These are phyloP conservation scores for Drosophila hamatofila DNA, from an alignment of 2,888 invertebrate species.

Conservation along the genomic window DNA sequence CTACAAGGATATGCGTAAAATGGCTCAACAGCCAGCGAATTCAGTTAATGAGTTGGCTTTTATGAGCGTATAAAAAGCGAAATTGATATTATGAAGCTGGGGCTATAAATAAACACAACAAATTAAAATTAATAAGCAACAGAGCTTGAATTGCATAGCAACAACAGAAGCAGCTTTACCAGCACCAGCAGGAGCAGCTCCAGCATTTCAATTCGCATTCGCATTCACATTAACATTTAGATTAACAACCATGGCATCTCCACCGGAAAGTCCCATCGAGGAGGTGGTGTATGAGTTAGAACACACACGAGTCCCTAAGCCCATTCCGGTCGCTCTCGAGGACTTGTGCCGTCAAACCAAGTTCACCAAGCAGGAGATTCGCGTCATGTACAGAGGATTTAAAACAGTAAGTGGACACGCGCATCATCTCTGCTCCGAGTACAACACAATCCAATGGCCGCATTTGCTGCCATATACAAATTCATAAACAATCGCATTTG, in stretches of 20 bases:
- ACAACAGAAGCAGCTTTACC: slow-evolving; percentile 4
- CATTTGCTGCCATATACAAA: background rate
- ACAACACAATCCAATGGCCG: background rate
- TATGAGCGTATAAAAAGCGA: slow-evolving; percentile 39
- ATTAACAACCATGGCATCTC: slow-evolving; percentile 90
- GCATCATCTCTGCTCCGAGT: background rate
- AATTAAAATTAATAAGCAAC: slow-evolving; percentile 32
- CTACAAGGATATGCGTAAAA: slow-evolving; percentile 23
- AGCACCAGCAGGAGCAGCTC: background rate
- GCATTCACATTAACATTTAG: slow-evolving; percentile 26
- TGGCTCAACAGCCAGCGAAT: slow-evolving; percentile 10
- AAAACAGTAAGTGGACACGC: slow-evolving; percentile 87
- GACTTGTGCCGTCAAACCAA: slow-evolving; percentile 97
- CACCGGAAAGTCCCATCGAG: slow-evolving; percentile 94
- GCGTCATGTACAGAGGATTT: slow-evolving; percentile 98
- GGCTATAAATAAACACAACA: slow-evolving; percentile 30
- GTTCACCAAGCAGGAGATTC: slow-evolving; percentile 97
- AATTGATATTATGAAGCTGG: slow-evolving; percentile 44
- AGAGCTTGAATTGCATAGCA: slow-evolving; percentile 19
- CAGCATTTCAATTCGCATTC: background rate
- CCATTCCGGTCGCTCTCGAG: slow-evolving; percentile 94
- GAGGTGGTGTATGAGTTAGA: slow-evolving; percentile 95
- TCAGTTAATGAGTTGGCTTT: slow-evolving; percentile 34
- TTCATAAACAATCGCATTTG: background rate
- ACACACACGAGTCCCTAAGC: slow-evolving; percentile 91